Evolutionary conservation across 2,797 vertebrate species (phyloP), one percentile per base, ranked within the genome.

Genomic region (Ambastaia sidthimunki): DNA sequence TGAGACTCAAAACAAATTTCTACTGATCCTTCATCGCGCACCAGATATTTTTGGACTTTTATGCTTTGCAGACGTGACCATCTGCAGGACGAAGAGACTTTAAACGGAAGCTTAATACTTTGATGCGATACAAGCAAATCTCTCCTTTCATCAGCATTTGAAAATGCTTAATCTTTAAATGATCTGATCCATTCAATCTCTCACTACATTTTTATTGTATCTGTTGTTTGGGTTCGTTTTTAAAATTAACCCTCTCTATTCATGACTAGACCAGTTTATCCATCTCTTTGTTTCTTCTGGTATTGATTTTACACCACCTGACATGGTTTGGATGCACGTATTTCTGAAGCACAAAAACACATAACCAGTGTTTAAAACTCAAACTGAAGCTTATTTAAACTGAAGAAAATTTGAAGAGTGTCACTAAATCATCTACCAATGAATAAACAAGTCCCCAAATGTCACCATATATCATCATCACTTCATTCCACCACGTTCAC

Each of bases 401-500:
- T n/a, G n/a, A n/a, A n/a, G n/a, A n/a, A n/a, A n/a, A n/a, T n/a
- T n/a, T n/a, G n/a, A n/a, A n/a, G n/a, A n/a, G 5, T 76, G 48
- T 16, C 31, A 25, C 19, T 41, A 55, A 69, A 77, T 77, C 65
- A 69, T 68, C 18, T 0, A 55, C 28, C n/a, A 41, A 60, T 78
- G 23, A 68, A 44, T 50, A n/a, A 52, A 59, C 7, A 18, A 50
- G 12, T 15, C 15, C 50, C 6, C 41, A 4, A n/a, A 13, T 60
- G 60, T 77, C 62, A 73, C 16, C 9, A 70, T n/a, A 44, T 41
- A 62, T 68, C 63, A 25, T 55, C 19, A 31, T 62, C 19, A 31
- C 11, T n/a, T 48, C 11, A 23, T 71, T 63, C 48, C 59, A 71
- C 48, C 60, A 67, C 71, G 57, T 60, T 83, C 66, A 71, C n/a